These are phyloP conservation scores for Montipora foliosa DNA, from an alignment of 64 coral and sea anemone species.

Conservation along the genomic window DNA sequence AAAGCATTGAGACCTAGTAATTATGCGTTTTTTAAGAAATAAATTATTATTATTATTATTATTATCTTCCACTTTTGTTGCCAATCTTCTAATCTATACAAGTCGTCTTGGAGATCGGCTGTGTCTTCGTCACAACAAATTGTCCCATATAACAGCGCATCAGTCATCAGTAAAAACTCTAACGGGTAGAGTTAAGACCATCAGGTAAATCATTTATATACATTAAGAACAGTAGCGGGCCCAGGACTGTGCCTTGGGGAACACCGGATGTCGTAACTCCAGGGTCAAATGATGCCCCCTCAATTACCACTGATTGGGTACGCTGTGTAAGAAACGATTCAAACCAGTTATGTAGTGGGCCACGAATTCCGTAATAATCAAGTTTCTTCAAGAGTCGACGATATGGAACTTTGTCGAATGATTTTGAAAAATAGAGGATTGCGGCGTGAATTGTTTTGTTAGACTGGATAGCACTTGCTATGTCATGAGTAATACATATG, in stretches of 20 bases:
- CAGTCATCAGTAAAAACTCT: not conserved
- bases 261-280: constrained; percentile 32
- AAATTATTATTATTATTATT: too few relatives aligned
- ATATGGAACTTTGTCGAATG: constrained; percentile 60
- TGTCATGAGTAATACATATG: constrained; percentile 35
- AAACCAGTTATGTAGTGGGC: constrained; percentile 53
- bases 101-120: constrained; percentile 21
- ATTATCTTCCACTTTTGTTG: too few relatives aligned
- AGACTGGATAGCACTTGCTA: constrained; percentile 35
- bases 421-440: constrained; percentile 67
- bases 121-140: not conserved
- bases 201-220: constrained; percentile 63
- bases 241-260: not conserved
- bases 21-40: too few relatives aligned
- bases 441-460: constrained; percentile 47
- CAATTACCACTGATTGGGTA: constrained; percentile 47
- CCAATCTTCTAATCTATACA: too few relatives aligned
- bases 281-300: not conserved
- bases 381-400: constrained; percentile 49
- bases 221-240: constrained; percentile 26
- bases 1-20: too few relatives aligned
- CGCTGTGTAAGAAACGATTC: constrained; percentile 65
- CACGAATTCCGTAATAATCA: constrained; percentile 49
- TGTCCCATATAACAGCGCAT: too few relatives aligned
- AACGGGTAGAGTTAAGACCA: constrained; percentile 21